These are phyloP conservation scores for Melanerpes formicivorus DNA, from an alignment of 2,113 vertebrate species.

Conservation along the genomic window DNA sequence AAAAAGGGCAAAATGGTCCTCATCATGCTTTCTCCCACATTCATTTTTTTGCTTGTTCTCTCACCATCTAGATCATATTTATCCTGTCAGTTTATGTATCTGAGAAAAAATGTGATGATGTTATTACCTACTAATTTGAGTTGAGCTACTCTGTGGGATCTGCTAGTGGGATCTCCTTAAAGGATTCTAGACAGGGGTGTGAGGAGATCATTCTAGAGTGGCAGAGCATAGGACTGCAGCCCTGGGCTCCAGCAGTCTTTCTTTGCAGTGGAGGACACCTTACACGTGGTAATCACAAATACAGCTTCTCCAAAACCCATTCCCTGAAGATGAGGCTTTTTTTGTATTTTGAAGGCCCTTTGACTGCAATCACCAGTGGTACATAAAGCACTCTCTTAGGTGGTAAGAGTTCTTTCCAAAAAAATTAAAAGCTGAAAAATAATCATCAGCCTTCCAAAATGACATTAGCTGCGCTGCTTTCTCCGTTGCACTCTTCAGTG, in stretches of 20 bases:
- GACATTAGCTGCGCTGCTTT: neutral
- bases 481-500: neutral
- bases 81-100: neutral
- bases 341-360: neutral
- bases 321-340: neutral
- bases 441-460: neutral
- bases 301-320: neutral
- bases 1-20: neutral
- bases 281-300: neutral
- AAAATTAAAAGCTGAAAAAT: neutral
- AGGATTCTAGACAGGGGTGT: neutral
- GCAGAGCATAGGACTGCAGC: neutral
- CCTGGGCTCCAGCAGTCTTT: neutral
- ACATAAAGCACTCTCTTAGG: neutral
- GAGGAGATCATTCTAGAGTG: neutral
- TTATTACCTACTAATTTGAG: neutral
- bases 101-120: neutral
- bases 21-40: neutral
- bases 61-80: neutral
- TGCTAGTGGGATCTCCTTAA: neutral
- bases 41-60: neutral
- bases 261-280: neutral
- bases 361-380: neutral
- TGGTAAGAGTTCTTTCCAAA: neutral
- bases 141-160: neutral